Base-by-base conservation (phyloP, 2,888 invertebrate species). In the Augiades crinisus region DNA sequence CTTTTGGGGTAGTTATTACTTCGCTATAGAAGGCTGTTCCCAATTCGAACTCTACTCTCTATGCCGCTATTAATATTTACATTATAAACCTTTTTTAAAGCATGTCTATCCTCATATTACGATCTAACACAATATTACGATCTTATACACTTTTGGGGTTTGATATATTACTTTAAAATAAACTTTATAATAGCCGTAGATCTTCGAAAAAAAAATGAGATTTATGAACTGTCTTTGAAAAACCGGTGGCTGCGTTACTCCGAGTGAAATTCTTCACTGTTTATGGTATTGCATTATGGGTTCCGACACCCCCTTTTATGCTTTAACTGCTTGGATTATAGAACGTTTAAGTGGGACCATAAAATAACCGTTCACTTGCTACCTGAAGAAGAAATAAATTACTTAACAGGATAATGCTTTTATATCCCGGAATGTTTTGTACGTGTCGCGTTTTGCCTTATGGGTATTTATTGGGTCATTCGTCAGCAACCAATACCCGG, bases 361-460 rank as follows among this genome's bases (percentile, higher is more conserved):
- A 87, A 89, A 89, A 82, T 80, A 83, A 79, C 75, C 72, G 81
- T 78, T 77, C 76, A 72, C 70, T 73, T 71, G 71, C 74, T 84
- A 84, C 85, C 83, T 83, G 79, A 80, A 83, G 79, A 81, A 77
- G 83, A 86, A 86, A 89, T 89, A 88, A 87, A 88, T 89, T 88
- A 87, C 84, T 82, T 82, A 82, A 86, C 82, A 81, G 81, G 81
- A 86, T 87, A 87, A 87, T 85, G 84, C 88, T 87, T 87, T 86
- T 84, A 87, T 82, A 78, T 76, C 78, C 72, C 61, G 70, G 74
- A 83, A 86, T 86, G 85, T 83, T 83, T 80, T 78, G 86, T 81
- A 81, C 87, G 87, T 87, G 87, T 86, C 82, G 76, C 83, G 73
- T 79, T 77, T 74, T 80, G 78, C 78, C 81, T 82, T 85, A 76